phyloP scores from a whole-genome alignment of 2,113 vertebrate genomes.

The Lepidothrix coronata region DNA sequence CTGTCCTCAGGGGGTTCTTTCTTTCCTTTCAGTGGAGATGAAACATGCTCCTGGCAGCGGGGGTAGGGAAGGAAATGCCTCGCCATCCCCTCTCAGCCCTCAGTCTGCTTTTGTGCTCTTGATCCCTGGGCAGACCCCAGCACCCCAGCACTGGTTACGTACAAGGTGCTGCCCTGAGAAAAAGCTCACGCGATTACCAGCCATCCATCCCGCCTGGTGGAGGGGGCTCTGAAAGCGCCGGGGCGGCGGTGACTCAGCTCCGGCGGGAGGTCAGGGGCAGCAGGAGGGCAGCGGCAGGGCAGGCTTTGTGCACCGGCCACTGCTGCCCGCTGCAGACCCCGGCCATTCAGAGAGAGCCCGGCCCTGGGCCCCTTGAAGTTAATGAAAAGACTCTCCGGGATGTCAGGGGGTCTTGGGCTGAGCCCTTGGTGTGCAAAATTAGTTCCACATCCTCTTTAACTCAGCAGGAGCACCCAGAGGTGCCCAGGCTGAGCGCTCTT shows the following conservation, averaged over 20 bases:
- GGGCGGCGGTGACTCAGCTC: neutral
- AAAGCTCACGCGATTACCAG: neutral
- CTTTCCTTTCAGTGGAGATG: neutral
- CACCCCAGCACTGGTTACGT: rapidly evolving
- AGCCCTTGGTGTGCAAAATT: neutral
- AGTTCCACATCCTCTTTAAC: neutral
- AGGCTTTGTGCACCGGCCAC: neutral
- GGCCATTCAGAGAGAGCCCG: neutral
- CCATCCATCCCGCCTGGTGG: rapidly evolving
- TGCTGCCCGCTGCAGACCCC: neutral
- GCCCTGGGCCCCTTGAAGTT: neutral
- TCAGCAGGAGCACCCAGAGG: neutral
- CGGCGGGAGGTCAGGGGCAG: neutral
- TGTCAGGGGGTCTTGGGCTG: neutral
- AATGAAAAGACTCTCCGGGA: neutral
- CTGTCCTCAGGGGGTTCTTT: neutral
- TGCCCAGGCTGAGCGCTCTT: rapidly evolving
- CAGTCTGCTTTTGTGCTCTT: neutral
- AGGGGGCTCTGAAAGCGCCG: rapidly evolving
- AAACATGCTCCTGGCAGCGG: rapidly evolving
- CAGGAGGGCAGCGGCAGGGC: neutral
- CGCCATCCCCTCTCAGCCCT: neutral
- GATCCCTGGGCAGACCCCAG: neutral
- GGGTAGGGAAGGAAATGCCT: neutral
- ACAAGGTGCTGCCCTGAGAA: neutral